Evolutionary conservation across 2,113 vertebrate species (phyloP).

Genomic region (Sceloporus undulatus): DNA sequence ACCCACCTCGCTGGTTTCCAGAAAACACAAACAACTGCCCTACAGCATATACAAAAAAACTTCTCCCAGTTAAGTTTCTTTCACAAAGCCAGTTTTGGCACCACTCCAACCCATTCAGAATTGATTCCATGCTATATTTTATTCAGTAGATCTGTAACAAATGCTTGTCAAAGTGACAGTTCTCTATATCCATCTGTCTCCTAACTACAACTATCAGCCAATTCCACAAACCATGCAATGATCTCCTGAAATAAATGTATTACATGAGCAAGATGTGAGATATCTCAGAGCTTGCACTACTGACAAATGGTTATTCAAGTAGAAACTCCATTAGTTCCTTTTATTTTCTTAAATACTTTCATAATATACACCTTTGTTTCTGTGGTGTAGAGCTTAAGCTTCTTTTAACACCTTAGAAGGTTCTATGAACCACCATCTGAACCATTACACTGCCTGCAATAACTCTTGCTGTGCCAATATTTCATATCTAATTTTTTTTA

Average conservation of each 20-base stretch:
- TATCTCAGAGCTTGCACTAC: not conserved
- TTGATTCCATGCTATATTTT: not conserved
- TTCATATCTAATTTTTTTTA: not conserved
- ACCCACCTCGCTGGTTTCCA: too few species aligned
- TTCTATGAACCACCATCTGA: not conserved
- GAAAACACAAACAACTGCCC: too few species aligned
- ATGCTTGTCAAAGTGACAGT: not conserved
- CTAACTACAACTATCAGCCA: not conserved
- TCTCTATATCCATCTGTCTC: not conserved
- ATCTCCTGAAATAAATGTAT: too few species aligned
- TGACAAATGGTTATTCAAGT: not conserved
- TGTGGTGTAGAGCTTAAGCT: not conserved
- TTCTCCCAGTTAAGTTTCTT: too few species aligned
- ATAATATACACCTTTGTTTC: not conserved
- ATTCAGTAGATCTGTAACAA: not conserved
- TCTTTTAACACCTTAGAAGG: not conserved
- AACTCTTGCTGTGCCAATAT: not conserved
- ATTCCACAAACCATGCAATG: too few species aligned
- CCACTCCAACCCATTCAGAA: not conserved
- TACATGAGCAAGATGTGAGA: too few species aligned
- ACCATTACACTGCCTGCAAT: not conserved
- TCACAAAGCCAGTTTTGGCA: too few species aligned
- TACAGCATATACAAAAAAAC: too few species aligned
- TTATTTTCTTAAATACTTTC: too few species aligned
- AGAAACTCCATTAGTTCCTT: not conserved